Evolutionary conservation across 2,113 vertebrate species (phyloP).

Genomic region (Herpetotheres cachinnans): DNA sequence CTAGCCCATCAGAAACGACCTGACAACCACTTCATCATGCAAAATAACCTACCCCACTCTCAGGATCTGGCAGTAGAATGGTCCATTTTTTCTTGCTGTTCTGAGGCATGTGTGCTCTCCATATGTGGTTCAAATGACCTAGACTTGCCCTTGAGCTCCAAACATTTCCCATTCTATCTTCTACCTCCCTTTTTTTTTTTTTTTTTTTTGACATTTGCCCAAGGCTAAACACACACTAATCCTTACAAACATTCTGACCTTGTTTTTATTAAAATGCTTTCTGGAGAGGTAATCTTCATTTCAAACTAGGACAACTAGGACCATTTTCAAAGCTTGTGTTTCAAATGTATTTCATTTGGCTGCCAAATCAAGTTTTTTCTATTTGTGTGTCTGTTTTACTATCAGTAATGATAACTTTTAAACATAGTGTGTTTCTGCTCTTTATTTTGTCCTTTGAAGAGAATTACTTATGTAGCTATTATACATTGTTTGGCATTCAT

Average conservation of each 20-base stretch:
- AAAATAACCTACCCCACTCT: background rate
- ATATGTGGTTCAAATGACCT: background rate
- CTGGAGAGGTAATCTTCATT: background rate
- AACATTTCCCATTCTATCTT: background rate
- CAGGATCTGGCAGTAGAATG: background rate
- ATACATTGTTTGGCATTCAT: slow-evolving; percentile 25
- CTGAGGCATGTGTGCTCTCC: background rate
- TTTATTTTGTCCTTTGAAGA: slow-evolving; percentile 30
- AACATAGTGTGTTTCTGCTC: background rate
- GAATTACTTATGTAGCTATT: slow-evolving; percentile 36
- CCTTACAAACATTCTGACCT: background rate
- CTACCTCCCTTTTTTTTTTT: background rate
- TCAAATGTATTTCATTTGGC: background rate
- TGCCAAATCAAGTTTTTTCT: background rate
- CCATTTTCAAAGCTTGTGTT: background rate
- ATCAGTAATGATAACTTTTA: slow-evolving; percentile 36
- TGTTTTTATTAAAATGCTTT: background rate
- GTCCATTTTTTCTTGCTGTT: background rate
- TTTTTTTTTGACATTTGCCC: background rate
- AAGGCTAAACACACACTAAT: background rate
- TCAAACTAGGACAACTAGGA: background rate
- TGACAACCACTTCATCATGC: background rate
- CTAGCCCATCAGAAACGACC: background rate
- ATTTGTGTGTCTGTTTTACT: background rate
- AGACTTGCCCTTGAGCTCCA: background rate